Evolutionary conservation across 2,113 vertebrate species (phyloP), one percentile per base, ranked within the genome.

Genomic region (Peromyscus maniculatus): DNA sequence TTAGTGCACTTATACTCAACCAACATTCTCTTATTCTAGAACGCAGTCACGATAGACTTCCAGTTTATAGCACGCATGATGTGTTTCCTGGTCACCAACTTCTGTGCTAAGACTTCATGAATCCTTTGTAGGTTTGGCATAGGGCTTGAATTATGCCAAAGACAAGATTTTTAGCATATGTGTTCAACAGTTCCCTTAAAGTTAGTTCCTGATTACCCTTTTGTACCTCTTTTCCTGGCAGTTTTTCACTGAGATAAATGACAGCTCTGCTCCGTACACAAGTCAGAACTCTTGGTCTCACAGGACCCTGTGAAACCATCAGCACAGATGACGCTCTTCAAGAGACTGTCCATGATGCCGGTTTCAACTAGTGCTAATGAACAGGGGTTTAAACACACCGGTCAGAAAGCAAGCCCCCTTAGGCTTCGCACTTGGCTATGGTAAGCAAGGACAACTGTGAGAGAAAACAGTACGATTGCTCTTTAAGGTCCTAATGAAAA

Each of bases 341-440:
- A 36, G 75, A 11, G 15, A 88, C 87, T 80, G 46, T 11, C 7
- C 72, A 95, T 69, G 69, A 66, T 16, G 28, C 86, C 80, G 93
- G 91, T 89, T 87, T 97, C 91, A 96, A 91, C 86, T 96, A 95
- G 67, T 84, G 91, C 82, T 96, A 97, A 96, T 75, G 71, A 97
- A 94, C 39, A 59, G 21, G 36, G 87, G 92, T 95, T 92, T 92
- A 89, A 97, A 97, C 43, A 97, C 46, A 46, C 46, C 97, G 90
- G 36, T 72, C 28, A 93, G 67, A 87, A 94, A 62, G 59, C 43
- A 75, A 62, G 26, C 24, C 87, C 94, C 89, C 88, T 89, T 1
- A 64, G 74, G 87, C 7, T 3, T 46, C 62, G 26, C 71, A 16
- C 43, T 72, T 59, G 52, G 77, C 77, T 94, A 91, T 92, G 49